phyloP scores from a whole-genome alignment of 2,113 vertebrate genomes.

The Typhlomys cinereus region DNA sequence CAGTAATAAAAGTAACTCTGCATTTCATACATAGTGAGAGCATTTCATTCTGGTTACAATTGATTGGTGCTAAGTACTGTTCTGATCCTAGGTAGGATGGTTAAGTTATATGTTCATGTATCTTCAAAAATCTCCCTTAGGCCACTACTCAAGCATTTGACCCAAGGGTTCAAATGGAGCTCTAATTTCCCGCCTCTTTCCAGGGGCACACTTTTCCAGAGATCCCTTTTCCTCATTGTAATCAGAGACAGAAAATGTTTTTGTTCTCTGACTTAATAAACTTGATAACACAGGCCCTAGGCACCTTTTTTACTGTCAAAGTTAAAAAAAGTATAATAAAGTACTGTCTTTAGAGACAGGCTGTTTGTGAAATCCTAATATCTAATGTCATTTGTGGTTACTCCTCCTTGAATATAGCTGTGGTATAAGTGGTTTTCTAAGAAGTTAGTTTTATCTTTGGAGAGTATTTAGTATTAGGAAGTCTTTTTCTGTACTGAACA shows the following conservation, averaged over 20 bases:
- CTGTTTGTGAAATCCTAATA: neutral
- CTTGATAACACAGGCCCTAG: neutral
- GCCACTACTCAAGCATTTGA: neutral
- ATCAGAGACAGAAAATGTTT: neutral
- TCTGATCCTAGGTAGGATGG: neutral
- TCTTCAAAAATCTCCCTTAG: neutral
- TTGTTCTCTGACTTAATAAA: neutral
- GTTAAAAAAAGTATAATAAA: neutral
- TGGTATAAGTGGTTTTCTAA: neutral
- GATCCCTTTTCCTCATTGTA: neutral
- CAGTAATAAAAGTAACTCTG: neutral
- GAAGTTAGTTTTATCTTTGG: slow-evolving; percentile 30
- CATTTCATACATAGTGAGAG: neutral
- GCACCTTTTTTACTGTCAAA: slow-evolving; percentile 1
- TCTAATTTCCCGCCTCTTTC: neutral
- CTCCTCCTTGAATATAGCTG: neutral
- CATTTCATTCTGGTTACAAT: slow-evolving; percentile 10
- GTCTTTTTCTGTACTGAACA: neutral
- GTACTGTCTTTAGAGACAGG: neutral
- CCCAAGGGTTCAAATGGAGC: too few species aligned
- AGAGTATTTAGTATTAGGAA: neutral
- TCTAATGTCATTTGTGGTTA: neutral
- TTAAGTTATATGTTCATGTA: neutral
- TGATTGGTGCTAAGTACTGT: neutral
- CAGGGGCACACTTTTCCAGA: neutral